Base-by-base conservation (phyloP, 1,140 invertebrate species). In the Pseudachorutes palmiensis region DNA sequence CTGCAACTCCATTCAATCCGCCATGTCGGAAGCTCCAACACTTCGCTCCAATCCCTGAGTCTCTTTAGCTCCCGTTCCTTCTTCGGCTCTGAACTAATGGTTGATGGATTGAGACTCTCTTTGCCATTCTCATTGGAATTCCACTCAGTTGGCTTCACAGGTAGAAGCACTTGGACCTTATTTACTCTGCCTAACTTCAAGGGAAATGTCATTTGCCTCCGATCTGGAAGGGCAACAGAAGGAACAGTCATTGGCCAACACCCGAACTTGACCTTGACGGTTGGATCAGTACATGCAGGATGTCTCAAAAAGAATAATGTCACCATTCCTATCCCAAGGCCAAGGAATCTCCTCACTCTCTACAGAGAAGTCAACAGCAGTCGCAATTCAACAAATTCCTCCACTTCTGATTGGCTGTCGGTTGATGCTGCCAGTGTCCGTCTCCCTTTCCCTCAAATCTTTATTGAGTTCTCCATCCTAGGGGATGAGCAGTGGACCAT, bases 401-500 rank as follows among this genome's bases (percentile, higher is more conserved):
- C n/a, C n/a, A n/a, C 26, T 26, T 30, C 36, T 9, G 32, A 3
- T 9, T 31, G 3, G 14, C 61, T 63, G 2, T 28, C 22, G 3
- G 2, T 63, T 41, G 61, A 63, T 29, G 61, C 2, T 3, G 3
- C 24, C 5, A 36, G 45, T 24, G 12, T 63, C 24, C 61, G 26
- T 19, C 61, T 63, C 16, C 14, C 33, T n/a, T n/a, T 14, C 3
- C 41, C 61, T 2, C 9, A 5, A 12, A 12, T 41, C 36, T 63
- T 63, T 32, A 28, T 24, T 24, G n/a, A 32, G 22, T 63, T 9
- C 28, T 3, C 61, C 22, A 32, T 63, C 3, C 2, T n/a, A 22
- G 61, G 61, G 24, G 30, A 12, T 5, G 61, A 63, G 3, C 36
- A 28, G 26, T 63, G 61, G 61, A 63, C 61, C 9, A 63, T 63